A percentile compares a stretch with the other conserved stretches of the same genome.
Conservation (phyloP, 2,888 invertebrate genomes). For the Lomographa bimaculata region DNA sequence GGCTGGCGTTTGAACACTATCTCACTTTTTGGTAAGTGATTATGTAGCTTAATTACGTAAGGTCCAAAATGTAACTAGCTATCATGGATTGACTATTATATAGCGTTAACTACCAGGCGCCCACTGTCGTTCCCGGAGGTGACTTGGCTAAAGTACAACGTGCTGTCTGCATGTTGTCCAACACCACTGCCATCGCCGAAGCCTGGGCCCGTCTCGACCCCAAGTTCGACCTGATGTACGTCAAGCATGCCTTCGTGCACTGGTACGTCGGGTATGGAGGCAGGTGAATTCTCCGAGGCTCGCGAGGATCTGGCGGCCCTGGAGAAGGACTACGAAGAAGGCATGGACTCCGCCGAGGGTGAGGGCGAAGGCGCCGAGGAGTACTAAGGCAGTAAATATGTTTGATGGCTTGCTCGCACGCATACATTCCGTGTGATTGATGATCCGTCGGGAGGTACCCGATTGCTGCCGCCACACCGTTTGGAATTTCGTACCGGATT, state of each 20-base stretch:
- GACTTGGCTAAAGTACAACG: constrained; percentile 97
- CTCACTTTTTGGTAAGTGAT: too few species aligned
- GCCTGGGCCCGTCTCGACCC: constrained; percentile 98
- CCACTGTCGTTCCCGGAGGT: constrained; percentile 97
- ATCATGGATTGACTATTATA: too few species aligned
- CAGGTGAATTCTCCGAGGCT: constrained; percentile 95
- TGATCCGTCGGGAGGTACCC: too few species aligned
- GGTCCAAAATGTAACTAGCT: too few species aligned
- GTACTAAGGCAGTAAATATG: constrained; percentile 81
- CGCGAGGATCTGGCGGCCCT: too few species aligned
- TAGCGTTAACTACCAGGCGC: constrained; percentile 97
- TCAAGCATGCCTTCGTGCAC: constrained; percentile 98
- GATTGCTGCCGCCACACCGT: too few species aligned
- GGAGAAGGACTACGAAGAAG: constrained; percentile 95
- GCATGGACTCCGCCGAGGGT: constrained; percentile 93
- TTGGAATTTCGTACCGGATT: too few species aligned
- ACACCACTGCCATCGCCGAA: too few species aligned
- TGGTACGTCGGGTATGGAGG: constrained; percentile 96
- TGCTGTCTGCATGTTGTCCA: constrained; percentile 99
- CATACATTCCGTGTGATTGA: constrained; percentile 74
- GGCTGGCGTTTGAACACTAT: too few species aligned
- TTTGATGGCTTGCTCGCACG: constrained; percentile 58
- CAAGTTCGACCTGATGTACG: constrained; percentile 98
- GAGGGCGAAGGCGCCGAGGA: constrained; percentile 92
- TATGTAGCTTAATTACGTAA: too few species aligned